phyloP scores from a whole-genome alignment of 2,888 invertebrate genomes.

The Therioaphis trifolii region DNA sequence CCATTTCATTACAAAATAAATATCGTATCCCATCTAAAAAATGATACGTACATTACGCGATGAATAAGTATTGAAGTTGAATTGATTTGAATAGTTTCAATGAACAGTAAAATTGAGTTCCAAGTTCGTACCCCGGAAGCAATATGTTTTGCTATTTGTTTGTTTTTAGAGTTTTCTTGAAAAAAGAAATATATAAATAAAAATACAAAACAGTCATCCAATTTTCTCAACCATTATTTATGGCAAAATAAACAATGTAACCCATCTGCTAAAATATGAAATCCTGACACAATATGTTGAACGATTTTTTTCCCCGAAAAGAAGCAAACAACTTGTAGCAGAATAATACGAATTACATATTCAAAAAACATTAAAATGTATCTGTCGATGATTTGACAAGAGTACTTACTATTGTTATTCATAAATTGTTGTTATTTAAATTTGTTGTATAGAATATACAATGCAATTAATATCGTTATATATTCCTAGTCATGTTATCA shows the following conservation, averaged over 20 bases:
- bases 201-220: not conserved
- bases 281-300: not conserved
- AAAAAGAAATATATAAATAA: not conserved
- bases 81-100: slow-evolving; percentile 36
- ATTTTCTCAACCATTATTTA: slow-evolving; percentile 31
- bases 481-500: too few relatives aligned
- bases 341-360: not conserved
- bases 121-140: slow-evolving; percentile 1
- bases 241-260: slow-evolving; percentile 22
- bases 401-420: too few relatives aligned
- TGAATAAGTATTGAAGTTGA: slow-evolving; percentile 6
- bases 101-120: slow-evolving; percentile 39
- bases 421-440: too few relatives aligned
- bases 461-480: too few relatives aligned
- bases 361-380: too few relatives aligned
- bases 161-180: not conserved
- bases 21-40: not conserved
- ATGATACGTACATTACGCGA: not conserved
- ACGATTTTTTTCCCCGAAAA: not conserved
- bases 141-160: slow-evolving; percentile 22
- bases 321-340: not conserved
- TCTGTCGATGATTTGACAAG: too few relatives aligned
- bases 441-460: too few relatives aligned
- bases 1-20: not conserved
- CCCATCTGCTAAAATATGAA: not conserved